Conservation (phyloP, 2,888 invertebrate species). For the Scelioninae gen. 1 region DNA sequence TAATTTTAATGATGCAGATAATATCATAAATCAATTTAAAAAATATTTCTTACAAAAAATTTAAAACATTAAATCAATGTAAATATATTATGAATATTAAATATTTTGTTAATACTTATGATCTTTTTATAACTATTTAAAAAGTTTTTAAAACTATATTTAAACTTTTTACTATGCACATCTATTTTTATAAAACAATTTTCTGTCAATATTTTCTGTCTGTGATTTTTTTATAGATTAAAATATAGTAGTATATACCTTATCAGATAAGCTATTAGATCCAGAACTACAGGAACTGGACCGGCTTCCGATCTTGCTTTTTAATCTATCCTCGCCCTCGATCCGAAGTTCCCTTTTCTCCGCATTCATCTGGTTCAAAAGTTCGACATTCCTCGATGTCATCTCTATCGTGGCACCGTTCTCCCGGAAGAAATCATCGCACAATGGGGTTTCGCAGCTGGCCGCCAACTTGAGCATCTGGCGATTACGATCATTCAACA, state of each 20-base stretch:
- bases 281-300: slow-evolving; percentile 78
- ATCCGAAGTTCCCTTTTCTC: slow-evolving; percentile 70
- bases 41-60: no score
- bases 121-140: no score
- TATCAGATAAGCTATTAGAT: slow-evolving; percentile 76
- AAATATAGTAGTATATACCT: slow-evolving; percentile 21
- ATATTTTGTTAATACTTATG: no score
- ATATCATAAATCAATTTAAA: no score
- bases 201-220: no score
- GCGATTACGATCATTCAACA: slow-evolving; percentile 81
- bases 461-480: slow-evolving; percentile 80
- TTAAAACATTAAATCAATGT: no score
- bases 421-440: slow-evolving; percentile 80
- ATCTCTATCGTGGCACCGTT: slow-evolving; percentile 82
- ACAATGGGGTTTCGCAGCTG: slow-evolving; percentile 77
- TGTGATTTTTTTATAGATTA: no score
- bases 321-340: slow-evolving; percentile 30
- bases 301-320: slow-evolving; percentile 77
- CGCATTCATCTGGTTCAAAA: slow-evolving; percentile 80
- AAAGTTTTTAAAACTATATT: no score
- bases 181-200: no score
- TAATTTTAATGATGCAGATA: no score
- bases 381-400: slow-evolving; percentile 82
- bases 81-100: no score
- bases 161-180: no score